Evolutionary conservation across 2,797 vertebrate species (phyloP), one percentile per base, ranked within the genome.

Genomic region (Manis javanica): DNA sequence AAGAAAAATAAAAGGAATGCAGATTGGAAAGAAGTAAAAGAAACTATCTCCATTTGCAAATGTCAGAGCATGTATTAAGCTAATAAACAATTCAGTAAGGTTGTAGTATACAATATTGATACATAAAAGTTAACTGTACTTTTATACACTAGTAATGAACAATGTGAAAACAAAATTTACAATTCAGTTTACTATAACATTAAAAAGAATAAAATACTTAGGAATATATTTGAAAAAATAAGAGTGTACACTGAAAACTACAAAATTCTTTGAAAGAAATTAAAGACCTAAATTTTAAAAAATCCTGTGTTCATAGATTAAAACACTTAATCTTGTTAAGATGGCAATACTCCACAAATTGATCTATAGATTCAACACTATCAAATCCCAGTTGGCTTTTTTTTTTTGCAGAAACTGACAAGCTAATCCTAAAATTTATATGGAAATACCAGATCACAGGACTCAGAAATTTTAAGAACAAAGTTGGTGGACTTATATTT

Each of bases 141-240:
- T 95, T 51, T 91, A 79, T 72, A 55, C 0, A 42, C n/a, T 81
- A 86, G 37, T 55, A 91, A 74, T 23, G 31, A 90, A 92, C 13
- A 92, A 53, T 46, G 24, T 92, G n/a, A 95, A 92, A 82, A 87
- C 51, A 90, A 90, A 86, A 90, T 78, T 59, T 87, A 69, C n/a
- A 93, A 93, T 57, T 88, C 29, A 75, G 85, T 84, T 74, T 85
- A 89, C 4, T 87, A 31, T 42, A 90, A 59, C 24, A 87, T 26
- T 24, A 90, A 92, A 96, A 88, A n/a, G 29, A 90, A 95, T 61
- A 71, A 90, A 79, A 96, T 81, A 94, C 14, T 68, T 46, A 61
- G 29, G 16, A 23, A 72, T 86, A 63, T 14, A 85, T 77, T 89
- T 89, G 81, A 85, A 64, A 92, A 89, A 96, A 37, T 79, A 82